Conservation (phyloP, 1,140 invertebrate species). For the Medauroidea extradentata region DNA sequence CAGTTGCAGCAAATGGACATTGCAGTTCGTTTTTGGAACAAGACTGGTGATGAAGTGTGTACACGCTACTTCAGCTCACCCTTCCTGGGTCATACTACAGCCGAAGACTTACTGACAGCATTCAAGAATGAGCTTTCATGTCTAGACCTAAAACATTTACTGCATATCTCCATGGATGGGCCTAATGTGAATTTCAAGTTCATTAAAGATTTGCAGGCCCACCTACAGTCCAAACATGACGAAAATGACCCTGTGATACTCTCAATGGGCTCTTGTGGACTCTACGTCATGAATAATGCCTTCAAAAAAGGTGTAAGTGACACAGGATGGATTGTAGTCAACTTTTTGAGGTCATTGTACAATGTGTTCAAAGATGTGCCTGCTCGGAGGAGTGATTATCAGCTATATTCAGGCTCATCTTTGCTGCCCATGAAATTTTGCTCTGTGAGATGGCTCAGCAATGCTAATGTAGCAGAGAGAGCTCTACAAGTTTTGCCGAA, state of each 20-base stretch:
- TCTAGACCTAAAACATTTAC: conserved; percentile 15
- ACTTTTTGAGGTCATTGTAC: conserved; percentile 21
- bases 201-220: conserved; percentile 11
- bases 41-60: not conserved
- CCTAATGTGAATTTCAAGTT: conserved; percentile 17
- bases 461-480: too few species aligned
- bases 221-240: not conserved
- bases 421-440: conserved; percentile 29
- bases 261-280: conserved; percentile 21
- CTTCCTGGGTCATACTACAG: conserved; percentile 20
- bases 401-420: conserved; percentile 11
- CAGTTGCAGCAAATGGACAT: conserved; percentile 10
- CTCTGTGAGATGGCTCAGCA: conserved; percentile 25
- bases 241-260: conserved; percentile 11
- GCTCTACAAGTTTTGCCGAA: too few species aligned
- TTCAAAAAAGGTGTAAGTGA: conserved; percentile 26
- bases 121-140: conserved; percentile 3
- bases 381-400: conserved; percentile 19
- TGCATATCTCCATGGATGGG: conserved; percentile 24
- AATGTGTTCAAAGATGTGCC: conserved; percentile 24
- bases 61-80: conserved; percentile 21
- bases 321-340: conserved; percentile 21
- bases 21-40: conserved; percentile 5
- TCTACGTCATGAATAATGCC: conserved; percentile 23
- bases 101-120: conserved; percentile 14